Percentiles rank a stretch among this genome's conserved stretches.
phyloP scores from a whole-genome alignment of 2,797 vertebrate genomes.

The Sebastiscus albofasciatus region DNA sequence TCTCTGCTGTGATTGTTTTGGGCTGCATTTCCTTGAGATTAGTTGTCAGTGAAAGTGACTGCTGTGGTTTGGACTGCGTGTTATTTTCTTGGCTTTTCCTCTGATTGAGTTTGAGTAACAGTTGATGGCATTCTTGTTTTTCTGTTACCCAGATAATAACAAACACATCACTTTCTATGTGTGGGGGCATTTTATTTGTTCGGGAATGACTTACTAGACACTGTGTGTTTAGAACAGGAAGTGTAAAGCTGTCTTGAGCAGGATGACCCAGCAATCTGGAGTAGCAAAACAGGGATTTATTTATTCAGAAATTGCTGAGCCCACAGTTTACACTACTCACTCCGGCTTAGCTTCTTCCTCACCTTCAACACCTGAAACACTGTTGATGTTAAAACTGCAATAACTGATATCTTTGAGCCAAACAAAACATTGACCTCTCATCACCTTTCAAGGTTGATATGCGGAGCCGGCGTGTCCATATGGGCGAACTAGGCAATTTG shows the following conservation, averaged over 20 bases:
- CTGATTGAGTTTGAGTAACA: not conserved
- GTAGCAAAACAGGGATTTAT: not conserved
- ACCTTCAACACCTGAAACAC: too few relatives aligned
- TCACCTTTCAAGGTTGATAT: too few relatives aligned
- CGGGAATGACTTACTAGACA: too few relatives aligned
- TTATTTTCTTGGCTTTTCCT: not conserved
- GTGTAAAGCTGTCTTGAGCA: not conserved
- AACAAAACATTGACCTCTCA: not conserved
- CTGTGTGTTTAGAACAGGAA: not conserved
- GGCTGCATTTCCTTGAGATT: not conserved
- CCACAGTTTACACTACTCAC: not conserved
- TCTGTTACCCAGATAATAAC: not conserved
- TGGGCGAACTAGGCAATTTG: too few relatives aligned
- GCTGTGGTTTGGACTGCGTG: not conserved
- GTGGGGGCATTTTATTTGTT: not conserved
- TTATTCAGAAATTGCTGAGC: not conserved
- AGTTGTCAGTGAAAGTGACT: not conserved
- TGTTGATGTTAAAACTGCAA: too few relatives aligned
- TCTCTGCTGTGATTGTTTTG: not conserved
- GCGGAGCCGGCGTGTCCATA: too few relatives aligned
- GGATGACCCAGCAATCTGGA: not conserved
- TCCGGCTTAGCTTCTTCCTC: not conserved
- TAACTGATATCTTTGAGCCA: too few relatives aligned
- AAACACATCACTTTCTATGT: not conserved
- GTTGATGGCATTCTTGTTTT: not conserved